Evolutionary conservation across 2,797 vertebrate genomes (phyloP).

Genomic region (Amazona ochrocephala): DNA sequence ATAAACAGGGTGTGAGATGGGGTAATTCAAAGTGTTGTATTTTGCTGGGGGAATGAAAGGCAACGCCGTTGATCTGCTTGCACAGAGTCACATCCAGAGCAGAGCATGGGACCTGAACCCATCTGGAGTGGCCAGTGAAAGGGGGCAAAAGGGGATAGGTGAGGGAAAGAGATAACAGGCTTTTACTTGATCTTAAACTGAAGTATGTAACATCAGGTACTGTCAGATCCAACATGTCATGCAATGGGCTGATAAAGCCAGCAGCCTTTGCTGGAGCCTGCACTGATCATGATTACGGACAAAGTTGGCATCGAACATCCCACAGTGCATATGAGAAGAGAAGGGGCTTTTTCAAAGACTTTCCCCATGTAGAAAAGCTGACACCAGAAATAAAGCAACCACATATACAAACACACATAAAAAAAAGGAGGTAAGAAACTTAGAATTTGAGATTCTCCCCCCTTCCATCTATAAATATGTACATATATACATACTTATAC

Average conservation of each 20-base stretch:
- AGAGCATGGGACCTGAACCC: neutral
- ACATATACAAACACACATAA: accelerated
- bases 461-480: neutral
- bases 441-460: neutral
- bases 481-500: neutral
- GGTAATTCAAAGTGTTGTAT: neutral
- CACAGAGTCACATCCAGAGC: neutral
- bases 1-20: neutral
- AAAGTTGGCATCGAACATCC: neutral
- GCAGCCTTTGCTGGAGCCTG: neutral
- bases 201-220: neutral
- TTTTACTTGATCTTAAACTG: neutral
- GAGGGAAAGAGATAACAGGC: neutral
- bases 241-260: neutral
- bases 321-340: neutral
- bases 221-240: neutral
- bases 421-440: neutral
- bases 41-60: neutral
- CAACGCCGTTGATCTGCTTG: neutral
- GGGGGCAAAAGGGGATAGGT: neutral
- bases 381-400: neutral
- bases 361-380: neutral
- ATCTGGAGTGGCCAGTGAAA: neutral
- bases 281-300: neutral
- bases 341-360: neutral